Base-by-base conservation (phyloP, 2,888 invertebrate genomes). In the Lepidonotus clava region DNA sequence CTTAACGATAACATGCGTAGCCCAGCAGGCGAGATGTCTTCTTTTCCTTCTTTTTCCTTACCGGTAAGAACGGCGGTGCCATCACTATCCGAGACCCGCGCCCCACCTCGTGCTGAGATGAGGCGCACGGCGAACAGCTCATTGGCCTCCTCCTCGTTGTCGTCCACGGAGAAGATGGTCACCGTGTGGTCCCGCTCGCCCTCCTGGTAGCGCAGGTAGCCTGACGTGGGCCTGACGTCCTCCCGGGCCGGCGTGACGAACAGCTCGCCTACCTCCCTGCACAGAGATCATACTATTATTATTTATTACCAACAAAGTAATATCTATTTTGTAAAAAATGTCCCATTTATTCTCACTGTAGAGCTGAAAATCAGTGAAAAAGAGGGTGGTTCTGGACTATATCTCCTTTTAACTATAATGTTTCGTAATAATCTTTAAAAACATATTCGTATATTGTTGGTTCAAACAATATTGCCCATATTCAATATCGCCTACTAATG, bases 101-200 rank as follows among this genome's bases (percentile, higher is more conserved):
- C 93, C 0, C 93, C 93, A 18, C 92, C 92, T 61, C 89, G 91
- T 0, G 91, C 91, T 18, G 90, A 89, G 53, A 93, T 86, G 84
- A 94, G 90, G 56, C 88, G 89, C 24, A 94, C 90, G 18, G 91
- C 89, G 86, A 93, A 93, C 6, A 92, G 90, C 84, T 94, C 93
- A 71, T 92, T 90, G 32, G 91, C 89, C 87, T 94, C 94, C 53
- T 92, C 92, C 77, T 92, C 92, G 6, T 86, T 89, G 86, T 94
- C 93, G 85, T 93, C 92, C 24, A 91, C 83, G 14, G 92, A 89
- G 11, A 85, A 84, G 18, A 93, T 86, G 51, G 86, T 87, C 84
- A 94, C 90, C 24, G 38, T 85, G 21, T 89, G 88, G 11, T 85
- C 84, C 5, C 86, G 67, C 36, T 86, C 86, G 8, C 91, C 92